Conservation (phyloP, 2,113 vertebrate species). For the Tinamus guttatus region DNA sequence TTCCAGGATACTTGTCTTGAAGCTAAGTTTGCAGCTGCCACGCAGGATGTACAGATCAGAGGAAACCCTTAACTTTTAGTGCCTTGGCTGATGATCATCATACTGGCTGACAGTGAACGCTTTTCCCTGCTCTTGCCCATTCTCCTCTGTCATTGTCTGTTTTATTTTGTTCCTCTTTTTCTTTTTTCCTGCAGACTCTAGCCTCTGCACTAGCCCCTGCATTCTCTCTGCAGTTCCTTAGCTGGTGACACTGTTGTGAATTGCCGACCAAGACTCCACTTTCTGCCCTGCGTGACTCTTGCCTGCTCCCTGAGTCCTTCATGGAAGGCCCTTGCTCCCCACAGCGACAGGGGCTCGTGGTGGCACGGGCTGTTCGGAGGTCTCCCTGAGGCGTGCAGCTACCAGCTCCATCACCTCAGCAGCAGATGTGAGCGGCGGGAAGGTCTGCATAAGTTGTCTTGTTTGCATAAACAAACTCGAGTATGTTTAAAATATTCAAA, state of each 20-base stretch:
- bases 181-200: not conserved
- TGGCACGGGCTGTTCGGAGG: not conserved
- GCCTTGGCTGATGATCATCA: not conserved
- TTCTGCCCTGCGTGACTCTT: not conserved
- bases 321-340: accelerated
- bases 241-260: not conserved
- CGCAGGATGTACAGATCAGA: accelerated
- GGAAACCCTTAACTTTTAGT: not conserved
- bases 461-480: no score
- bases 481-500: not conserved
- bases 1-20: not conserved
- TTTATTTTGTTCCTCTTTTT: not conserved
- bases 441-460: not conserved
- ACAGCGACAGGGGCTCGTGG: accelerated
- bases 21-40: not conserved
- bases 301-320: not conserved
- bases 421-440: not conserved
- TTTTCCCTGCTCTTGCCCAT: not conserved
- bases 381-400: not conserved
- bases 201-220: not conserved
- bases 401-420: not conserved
- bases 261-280: not conserved
- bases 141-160: not conserved
- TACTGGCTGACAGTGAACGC: not conserved
- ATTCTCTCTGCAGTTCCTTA: not conserved